These are phyloP conservation scores for Panthera tigris DNA, from an alignment of 2,113 vertebrate species.

Conservation along the genomic window DNA sequence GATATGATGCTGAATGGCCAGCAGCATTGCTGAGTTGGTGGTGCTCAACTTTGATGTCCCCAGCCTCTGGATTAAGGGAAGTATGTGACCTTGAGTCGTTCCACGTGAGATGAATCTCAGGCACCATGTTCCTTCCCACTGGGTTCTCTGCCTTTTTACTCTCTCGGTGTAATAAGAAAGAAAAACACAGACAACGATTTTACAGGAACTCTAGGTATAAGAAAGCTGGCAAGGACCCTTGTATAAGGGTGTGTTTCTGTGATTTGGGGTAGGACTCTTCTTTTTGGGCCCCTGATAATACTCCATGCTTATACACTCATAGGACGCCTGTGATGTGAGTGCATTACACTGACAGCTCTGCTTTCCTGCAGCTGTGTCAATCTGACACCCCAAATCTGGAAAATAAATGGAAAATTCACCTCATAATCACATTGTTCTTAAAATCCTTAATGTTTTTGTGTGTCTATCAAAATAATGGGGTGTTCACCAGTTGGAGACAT, in stretches of 20 bases:
- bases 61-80: background rate
- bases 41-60: background rate
- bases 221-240: background rate
- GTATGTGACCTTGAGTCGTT: background rate
- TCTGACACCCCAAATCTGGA: background rate
- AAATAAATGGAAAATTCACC: background rate
- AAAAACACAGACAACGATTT: background rate
- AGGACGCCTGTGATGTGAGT: background rate
- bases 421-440: background rate
- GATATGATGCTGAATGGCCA: background rate
- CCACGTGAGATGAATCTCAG: background rate
- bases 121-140: background rate
- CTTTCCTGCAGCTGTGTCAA: background rate
- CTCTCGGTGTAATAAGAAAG: background rate
- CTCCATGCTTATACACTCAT: background rate
- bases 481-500: background rate
- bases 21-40: accelerated
- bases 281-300: background rate
- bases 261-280: background rate
- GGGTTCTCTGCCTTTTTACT: background rate
- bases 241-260: background rate
- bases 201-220: background rate
- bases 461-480: background rate
- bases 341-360: background rate
- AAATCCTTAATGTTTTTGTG: background rate